These are phyloP conservation scores for Hydrophis major DNA, from an alignment of 2,797 vertebrate species.

Conservation along the genomic window DNA sequence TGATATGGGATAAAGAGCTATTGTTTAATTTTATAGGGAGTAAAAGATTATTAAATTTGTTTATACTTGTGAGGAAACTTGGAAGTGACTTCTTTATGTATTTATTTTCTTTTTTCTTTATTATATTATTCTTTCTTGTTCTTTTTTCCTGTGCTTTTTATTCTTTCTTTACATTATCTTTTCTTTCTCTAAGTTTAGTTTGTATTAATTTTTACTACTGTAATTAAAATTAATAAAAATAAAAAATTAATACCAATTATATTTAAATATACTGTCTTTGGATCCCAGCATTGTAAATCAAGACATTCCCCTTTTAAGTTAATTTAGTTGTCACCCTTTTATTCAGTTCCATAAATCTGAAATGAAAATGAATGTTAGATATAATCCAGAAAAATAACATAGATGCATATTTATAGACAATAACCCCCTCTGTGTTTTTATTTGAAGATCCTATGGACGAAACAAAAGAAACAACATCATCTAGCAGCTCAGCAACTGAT, in stretches of 20 bases:
- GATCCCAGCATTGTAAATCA: not conserved
- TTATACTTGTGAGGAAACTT: not conserved
- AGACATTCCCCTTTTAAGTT: not conserved
- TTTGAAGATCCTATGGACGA: conserved; percentile 89
- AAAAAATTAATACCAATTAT: not conserved
- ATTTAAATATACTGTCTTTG: not conserved
- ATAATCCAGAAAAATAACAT: not conserved
- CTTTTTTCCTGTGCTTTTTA: not conserved
- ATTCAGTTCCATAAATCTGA: not conserved
- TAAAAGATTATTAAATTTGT: not conserved
- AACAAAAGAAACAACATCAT: conserved; percentile 74
- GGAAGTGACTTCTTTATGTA: not conserved
- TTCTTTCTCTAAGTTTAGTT: not conserved
- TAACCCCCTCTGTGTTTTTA: not conserved
- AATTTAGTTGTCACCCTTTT: not conserved
- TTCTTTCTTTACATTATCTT: not conserved
- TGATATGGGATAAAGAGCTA: not conserved
- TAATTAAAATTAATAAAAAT: not conserved
- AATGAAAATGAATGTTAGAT: not conserved
- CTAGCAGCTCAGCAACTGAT: conserved; percentile 80
- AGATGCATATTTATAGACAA: not conserved
- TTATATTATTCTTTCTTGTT: not conserved
- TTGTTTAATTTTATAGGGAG: not conserved
- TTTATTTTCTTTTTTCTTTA: not conserved
- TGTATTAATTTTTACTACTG: not conserved